Percentiles rank a stretch among this genome's conserved stretches.
Conservation (phyloP, 2,888 invertebrate species). For the Ophion obscuratus region DNA sequence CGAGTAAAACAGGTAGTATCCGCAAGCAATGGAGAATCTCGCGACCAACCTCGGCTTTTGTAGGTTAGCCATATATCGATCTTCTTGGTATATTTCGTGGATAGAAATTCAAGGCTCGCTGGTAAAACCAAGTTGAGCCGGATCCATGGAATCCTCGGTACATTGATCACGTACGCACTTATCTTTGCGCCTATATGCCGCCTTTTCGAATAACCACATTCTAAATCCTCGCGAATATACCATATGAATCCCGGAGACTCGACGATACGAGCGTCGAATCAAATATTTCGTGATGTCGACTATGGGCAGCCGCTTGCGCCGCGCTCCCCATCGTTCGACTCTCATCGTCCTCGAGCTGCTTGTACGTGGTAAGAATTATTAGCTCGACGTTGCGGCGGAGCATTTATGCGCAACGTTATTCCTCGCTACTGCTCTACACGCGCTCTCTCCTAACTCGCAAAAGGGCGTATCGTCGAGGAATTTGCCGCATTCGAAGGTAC, state of each 20-base stretch:
- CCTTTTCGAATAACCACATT: slow-evolving; percentile 70
- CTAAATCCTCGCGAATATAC: slow-evolving; percentile 62
- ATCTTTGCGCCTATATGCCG: slow-evolving; percentile 62
- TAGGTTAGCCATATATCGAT: slow-evolving; percentile 44
- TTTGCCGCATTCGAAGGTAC: too few relatives aligned
- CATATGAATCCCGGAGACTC: slow-evolving; percentile 62
- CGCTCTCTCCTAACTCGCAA: too few relatives aligned
- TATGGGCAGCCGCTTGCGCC: slow-evolving; percentile 20
- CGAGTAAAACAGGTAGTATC: slow-evolving; percentile 58
- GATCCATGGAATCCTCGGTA: slow-evolving; percentile 58
- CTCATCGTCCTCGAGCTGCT: slow-evolving; percentile 41
- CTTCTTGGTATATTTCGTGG: slow-evolving; percentile 41
- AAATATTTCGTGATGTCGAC: slow-evolving; percentile 64
- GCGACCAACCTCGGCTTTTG: slow-evolving; percentile 24
- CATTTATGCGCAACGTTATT: slow-evolving; percentile 8
- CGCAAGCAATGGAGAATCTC: slow-evolving; percentile 31
- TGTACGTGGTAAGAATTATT: slow-evolving; percentile 69
- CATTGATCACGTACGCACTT: slow-evolving; percentile 69
- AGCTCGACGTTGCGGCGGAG: slow-evolving; percentile 56
- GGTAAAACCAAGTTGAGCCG: slow-evolving; percentile 18
- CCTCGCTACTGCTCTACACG: too few relatives aligned
- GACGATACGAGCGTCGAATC: slow-evolving; percentile 68
- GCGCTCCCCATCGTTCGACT: background rate
- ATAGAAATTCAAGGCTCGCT: slow-evolving; percentile 16
- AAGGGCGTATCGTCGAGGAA: too few relatives aligned